phyloP scores from a whole-genome alignment of 2,113 vertebrate species.

The Diglossa brunneiventris region DNA sequence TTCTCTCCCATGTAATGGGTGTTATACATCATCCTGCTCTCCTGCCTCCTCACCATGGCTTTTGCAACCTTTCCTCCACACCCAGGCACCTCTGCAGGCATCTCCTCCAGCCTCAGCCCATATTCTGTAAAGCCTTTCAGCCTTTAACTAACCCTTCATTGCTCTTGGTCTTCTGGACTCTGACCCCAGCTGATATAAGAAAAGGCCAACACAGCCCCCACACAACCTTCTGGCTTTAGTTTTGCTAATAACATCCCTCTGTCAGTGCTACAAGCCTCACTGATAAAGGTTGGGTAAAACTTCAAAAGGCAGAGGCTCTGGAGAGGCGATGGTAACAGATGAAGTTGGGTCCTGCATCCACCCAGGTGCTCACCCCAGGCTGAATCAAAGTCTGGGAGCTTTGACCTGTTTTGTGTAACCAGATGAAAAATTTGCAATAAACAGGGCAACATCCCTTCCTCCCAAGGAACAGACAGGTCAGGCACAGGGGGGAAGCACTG shows the following conservation, averaged over 20 bases:
- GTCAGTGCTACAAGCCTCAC: not conserved
- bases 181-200: not conserved
- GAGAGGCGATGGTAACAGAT: not conserved
- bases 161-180: not conserved
- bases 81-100: not conserved
- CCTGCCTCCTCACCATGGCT: not conserved
- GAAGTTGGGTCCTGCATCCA: not conserved
- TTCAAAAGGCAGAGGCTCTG: not conserved
- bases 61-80: not conserved
- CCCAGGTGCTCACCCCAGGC: not conserved
- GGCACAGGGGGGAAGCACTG: not conserved
- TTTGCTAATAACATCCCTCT: not conserved
- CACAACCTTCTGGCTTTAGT: not conserved
- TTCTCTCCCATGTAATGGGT: conserved; percentile 41
- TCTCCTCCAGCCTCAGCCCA: not conserved
- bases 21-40: conserved; percentile 50
- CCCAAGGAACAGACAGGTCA: not conserved
- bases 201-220: not conserved
- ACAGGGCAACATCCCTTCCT: not conserved
- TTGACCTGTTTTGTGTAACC: not conserved
- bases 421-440: not conserved
- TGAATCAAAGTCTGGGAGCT: not conserved
- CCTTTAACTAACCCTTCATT: not conserved
- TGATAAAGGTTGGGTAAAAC: not conserved
- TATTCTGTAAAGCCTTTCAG: not conserved